Evolutionary conservation across 1,140 invertebrate genomes (phyloP), one percentile per base, ranked within the genome.

Genomic region (Brachionus angularis): DNA sequence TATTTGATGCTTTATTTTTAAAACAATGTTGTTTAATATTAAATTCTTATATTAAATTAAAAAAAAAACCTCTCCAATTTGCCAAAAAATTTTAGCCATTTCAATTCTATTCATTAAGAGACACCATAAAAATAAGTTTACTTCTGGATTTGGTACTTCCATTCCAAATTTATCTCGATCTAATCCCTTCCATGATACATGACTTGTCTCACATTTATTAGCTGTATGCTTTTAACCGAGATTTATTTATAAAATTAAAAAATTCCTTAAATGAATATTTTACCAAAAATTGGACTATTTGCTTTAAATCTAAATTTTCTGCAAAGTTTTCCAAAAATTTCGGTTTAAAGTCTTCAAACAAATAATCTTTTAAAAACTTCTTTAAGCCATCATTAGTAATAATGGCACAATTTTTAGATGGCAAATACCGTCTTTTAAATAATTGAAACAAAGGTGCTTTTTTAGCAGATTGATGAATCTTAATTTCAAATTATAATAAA

Each of bases 81-180:
- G 76, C 78, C 79, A 79, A 55, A 81, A 78, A n/a, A 79, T 69
- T 39, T 75, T 73, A 10, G 77, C 79, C 16, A 81, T 61, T 25
- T 77, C 74, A 12, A 73, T 73, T 18, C 79, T 73, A 71, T 81
- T 80, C 39, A 80, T 73, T n/a, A 81, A 72, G 5, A 80, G 55
- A 5, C 78, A 77, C 78, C 79, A 81, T 1, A 81, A 46, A 73
- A 81, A 79, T 47, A 81, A 73, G 31, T 81, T 77, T 36, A 72
- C 73, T 31, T 78, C 75, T 46, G 79, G 78, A 62, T 73, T 44
- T 18, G 73, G 73, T 74, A 79, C 61, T 47, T 67, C 42, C 3
- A n/a, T 21, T 21, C 8, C 36, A 39, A 58, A 58, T 67, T 47
- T 67, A 16, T 50, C 42, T 18, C n/a, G 8, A 14, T 67, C 27